Conservation (phyloP, 2,797 vertebrate species). For the Pipistrellus kuhlii region DNA sequence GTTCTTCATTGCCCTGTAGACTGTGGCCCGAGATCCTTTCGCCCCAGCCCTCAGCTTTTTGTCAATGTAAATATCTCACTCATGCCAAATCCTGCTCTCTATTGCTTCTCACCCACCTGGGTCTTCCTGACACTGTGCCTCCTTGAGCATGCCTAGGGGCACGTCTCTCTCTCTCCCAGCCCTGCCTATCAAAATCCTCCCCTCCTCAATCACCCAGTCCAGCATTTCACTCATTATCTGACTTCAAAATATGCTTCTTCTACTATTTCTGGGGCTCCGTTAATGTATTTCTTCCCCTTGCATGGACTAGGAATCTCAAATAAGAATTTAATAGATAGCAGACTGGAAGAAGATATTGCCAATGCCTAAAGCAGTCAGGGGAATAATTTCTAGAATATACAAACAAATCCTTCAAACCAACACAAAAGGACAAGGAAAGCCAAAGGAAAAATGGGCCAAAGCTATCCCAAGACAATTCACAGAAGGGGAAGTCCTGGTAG, state of each 20-base stretch:
- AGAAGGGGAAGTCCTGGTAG: background rate
- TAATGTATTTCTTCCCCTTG: constrained; percentile 1
- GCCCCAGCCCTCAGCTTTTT: background rate
- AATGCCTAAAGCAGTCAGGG: constrained; percentile 38
- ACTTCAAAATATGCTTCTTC: background rate
- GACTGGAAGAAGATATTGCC: constrained; percentile 14
- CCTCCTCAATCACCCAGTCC: background rate
- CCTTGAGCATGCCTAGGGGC: background rate
- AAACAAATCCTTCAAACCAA: constrained; percentile 27
- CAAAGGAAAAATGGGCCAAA: background rate
- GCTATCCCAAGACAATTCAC: background rate
- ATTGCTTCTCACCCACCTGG: background rate
- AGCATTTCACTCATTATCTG: background rate
- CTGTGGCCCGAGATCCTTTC: background rate
- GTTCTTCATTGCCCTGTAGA: background rate
- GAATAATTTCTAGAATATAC: constrained; percentile 36
- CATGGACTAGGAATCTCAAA: background rate
- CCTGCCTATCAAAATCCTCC: background rate
- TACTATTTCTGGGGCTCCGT: background rate
- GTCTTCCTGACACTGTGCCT: background rate
- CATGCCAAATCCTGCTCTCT: background rate
- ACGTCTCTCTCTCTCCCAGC: accelerated
- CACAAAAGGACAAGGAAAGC: background rate
- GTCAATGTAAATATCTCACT: background rate
- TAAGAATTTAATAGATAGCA: constrained; percentile 30